Base-by-base conservation (phyloP, 2,797 vertebrate species). In the Carapus acus region DNA sequence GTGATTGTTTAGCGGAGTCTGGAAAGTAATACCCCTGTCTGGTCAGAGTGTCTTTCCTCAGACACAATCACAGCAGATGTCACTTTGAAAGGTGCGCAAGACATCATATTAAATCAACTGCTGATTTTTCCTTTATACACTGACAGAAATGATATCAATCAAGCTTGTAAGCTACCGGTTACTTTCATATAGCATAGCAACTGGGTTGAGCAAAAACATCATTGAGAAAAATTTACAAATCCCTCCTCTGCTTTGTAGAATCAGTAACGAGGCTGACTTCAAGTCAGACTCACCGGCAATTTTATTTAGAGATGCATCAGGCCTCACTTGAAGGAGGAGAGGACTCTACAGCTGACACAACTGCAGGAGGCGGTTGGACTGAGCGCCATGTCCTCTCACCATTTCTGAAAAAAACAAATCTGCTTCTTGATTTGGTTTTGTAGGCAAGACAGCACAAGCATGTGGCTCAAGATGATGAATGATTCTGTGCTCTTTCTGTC, bases 211-310 rank as follows among this genome's bases (percentile, higher is more conserved):
- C 6, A 11, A 29, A 11, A 29, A 29, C 27, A 6, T 29, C 27
- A 29, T 6, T 11, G 6, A 29, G 6, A 29, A 36, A 36, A 13
- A 36, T 2, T 15, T 4, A 46, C 4, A 45, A 49, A 56, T 59
- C 20, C 38, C 12, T 50, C 14, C 16, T 33, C 22, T 29, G 23
- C 42, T 54, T 51, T 13, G 12, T 43, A 19, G 9, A 54, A 54
- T 23, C 16, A 47, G 37, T 18, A 48, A 43, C 58, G 33, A 48
- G 9, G 8, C 31, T 45, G n/a, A 36, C 19, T 57, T 62, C 17
- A 58, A 64, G 31, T 56, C 43, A 58, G 31, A 46, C 66, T 41
- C 55, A 45, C 27, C 59, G 46, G 20, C 29, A 55, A 67, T 49
- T 45, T n/a, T 46, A 16, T 51, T 48, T 39, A 48, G 13, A 36